A percentile compares a stretch with the other conserved stretches of the same genome.
Conservation (phyloP, 2,888 invertebrate species). For the Phragmatobia fuliginosa region DNA sequence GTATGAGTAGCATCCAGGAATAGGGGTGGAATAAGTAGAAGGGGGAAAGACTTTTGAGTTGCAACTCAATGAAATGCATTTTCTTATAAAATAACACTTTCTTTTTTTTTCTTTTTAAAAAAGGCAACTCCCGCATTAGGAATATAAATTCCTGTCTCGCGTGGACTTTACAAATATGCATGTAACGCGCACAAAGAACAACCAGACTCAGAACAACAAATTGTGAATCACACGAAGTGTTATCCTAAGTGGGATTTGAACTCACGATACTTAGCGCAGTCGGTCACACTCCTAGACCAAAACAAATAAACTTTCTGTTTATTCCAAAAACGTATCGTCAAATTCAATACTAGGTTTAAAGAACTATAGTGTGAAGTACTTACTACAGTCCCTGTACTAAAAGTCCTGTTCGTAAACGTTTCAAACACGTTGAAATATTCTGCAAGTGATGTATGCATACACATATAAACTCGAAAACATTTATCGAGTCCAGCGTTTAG, state of each 20-base stretch:
- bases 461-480: conserved; percentile 75
- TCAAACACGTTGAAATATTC: conserved; percentile 55
- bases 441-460: conserved; percentile 66
- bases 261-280: no score
- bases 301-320: neutral
- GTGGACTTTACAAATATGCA: no score
- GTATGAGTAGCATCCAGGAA: no score
- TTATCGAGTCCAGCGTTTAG: conserved; percentile 62
- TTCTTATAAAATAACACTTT: neutral
- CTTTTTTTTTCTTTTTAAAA: no score
- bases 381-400: conserved; percentile 35
- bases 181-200: no score
- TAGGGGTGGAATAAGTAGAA: no score
- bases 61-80: neutral
- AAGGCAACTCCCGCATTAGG: no score
- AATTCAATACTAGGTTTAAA: neutral
- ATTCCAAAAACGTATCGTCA: neutral
- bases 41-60: no score
- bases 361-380: neutral
- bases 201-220: no score
- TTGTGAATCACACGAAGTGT: no score
- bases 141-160: no score
- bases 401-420: conserved; percentile 61
- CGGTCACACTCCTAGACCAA: neutral
- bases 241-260: no score